Conservation (phyloP, 2,797 vertebrate genomes). For the Chloroceryle inda region DNA sequence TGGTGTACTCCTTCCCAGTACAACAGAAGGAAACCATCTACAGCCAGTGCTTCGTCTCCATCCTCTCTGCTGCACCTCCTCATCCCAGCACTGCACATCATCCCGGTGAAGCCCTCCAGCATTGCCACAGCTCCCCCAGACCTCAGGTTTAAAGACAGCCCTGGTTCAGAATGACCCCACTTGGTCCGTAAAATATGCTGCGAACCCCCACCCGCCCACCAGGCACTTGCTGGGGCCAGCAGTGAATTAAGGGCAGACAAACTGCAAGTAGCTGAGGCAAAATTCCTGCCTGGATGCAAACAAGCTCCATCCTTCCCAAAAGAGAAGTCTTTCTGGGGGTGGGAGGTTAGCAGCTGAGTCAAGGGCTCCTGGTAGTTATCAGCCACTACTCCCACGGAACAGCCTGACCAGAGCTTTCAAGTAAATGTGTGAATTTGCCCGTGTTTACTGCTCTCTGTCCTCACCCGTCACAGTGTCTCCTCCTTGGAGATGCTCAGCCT, state of each 20-base stretch:
- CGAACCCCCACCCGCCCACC: not conserved
- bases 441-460: not conserved
- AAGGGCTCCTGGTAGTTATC: constrained; percentile 40
- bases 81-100: not conserved
- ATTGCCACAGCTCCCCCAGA: not conserved
- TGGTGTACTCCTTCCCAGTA: not conserved
- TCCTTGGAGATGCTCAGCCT: not conserved
- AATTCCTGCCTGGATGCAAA: constrained; percentile 20
- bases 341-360: not conserved
- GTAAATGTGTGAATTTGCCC: not conserved
- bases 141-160: not conserved
- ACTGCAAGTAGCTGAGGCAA: not conserved
- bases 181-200: not conserved
- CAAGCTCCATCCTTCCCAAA: not conserved
- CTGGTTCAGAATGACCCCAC: not conserved
- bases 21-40: not conserved
- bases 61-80: not conserved
- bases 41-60: not conserved
- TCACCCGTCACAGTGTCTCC: not conserved
- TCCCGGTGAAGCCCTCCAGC: not conserved
- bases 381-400: not conserved
- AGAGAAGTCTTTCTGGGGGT: not conserved
- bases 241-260: not conserved
- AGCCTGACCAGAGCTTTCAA: not conserved
- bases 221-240: not conserved